Base-by-base conservation (phyloP, 2,797 vertebrate species). In the Psittacula echo region DNA sequence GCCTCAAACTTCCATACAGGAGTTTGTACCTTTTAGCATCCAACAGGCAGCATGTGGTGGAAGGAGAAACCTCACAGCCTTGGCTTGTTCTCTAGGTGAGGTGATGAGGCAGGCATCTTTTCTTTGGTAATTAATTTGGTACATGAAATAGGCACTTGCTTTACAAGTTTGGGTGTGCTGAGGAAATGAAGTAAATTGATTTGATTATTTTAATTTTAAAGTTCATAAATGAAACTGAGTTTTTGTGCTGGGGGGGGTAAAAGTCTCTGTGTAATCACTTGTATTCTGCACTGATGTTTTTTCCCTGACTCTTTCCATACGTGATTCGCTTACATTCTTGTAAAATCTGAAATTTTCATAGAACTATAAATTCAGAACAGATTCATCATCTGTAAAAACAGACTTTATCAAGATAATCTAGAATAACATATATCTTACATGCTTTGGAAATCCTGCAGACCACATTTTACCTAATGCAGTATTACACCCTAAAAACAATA, bases 361-460 rank as follows among this genome's bases (percentile, higher is more conserved):
- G 89, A 96, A 66, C 53, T 79, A 54, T 87, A 91, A 95, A 82
- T 73, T 89, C 78, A 73, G 80, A 91, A 66, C 90, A 94, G 85
- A 81, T 87, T 86, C 94, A 92, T 96, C 76, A 66, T 96, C 87
- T 96, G 79, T 37, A 66, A 92, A 95, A 97, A 89, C 87, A 95
- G 48, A 78, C 73, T 95, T 96, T 97, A 96, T 97, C 96, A 93
- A 74, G 81, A 94, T 92, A 85, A 94, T 96, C 89, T 95, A 91
- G 90, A 96, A 95, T 94, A 97, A 94, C 93, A 70, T 97, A 70
- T 75, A 96, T 97, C 93, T 92, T 96, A 88, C 96, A 95, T 95
- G 96, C 94, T 96, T 97, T 97, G 97, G 96, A 97, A 97, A 95
- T 95, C 97, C 95, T 97, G 91, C 88, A 97, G 97, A 95, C 96